Conservation (phyloP, 2,888 invertebrate species). For the Leptinotarsa rubiginosa region DNA sequence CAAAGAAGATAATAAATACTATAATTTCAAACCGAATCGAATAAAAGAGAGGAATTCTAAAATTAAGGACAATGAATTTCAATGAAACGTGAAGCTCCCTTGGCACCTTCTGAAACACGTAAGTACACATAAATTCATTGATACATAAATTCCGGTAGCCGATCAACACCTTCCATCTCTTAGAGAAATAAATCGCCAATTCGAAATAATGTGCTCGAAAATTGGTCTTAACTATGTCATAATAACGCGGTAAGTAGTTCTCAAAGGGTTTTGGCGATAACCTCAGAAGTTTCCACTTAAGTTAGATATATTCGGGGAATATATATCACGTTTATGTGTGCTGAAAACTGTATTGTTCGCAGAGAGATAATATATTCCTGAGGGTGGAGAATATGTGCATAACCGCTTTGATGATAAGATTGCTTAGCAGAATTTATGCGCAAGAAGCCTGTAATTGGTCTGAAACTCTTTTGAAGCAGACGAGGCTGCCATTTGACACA, state of each 20-base stretch:
- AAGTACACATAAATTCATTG: background rate
- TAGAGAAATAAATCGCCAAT: slow-evolving; percentile 30
- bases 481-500: background rate
- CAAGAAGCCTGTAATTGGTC: background rate
- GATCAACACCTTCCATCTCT: background rate
- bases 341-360: slow-evolving; percentile 17
- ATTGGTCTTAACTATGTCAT: slow-evolving; percentile 38
- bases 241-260: slow-evolving; percentile 35
- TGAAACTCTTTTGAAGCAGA: background rate
- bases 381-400: slow-evolving; percentile 14
- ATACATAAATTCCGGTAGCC: background rate
- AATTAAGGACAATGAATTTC: too few species aligned
- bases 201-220: slow-evolving; percentile 36
- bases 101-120: background rate
- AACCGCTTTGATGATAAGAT: slow-evolving; percentile 14
- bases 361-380: slow-evolving; percentile 26
- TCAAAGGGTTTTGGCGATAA: slow-evolving; percentile 34
- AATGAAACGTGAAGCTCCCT: too few species aligned
- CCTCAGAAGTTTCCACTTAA: slow-evolving; percentile 30
- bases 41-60: too few species aligned
- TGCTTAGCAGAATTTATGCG: background rate
- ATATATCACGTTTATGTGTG: slow-evolving; percentile 19
- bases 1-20: too few species aligned
- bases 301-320: slow-evolving; percentile 17
- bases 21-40: too few species aligned